A percentile compares a stretch with the other conserved stretches of the same genome.
Evolutionary conservation across 30 jellyfish, hydroid and myxozoan species (phyloP).

Genomic region (Pelagia noctiluca): DNA sequence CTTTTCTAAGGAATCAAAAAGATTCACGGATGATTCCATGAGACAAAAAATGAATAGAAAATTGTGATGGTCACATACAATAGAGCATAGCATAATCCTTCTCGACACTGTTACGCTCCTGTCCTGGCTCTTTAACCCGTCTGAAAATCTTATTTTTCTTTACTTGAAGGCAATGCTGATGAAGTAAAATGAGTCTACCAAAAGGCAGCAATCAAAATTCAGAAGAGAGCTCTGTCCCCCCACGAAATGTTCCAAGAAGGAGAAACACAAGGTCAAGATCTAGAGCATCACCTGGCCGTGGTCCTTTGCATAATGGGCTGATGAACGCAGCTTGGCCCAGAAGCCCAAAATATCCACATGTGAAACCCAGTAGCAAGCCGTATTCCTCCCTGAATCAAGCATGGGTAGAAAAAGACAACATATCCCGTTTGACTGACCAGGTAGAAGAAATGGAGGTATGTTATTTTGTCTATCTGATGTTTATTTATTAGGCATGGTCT

Average conservation of each 20-base stretch:
- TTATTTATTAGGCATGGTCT: too few relatives aligned
- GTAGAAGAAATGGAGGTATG: slow-evolving; percentile 75
- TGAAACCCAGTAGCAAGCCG: background rate
- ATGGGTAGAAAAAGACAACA: background rate
- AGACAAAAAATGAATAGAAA: too few relatives aligned
- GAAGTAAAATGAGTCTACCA: too few relatives aligned
- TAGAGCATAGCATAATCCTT: too few relatives aligned
- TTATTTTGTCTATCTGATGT: too few relatives aligned
- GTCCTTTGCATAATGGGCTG: slow-evolving; percentile 72
- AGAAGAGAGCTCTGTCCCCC: slow-evolving; percentile 26
- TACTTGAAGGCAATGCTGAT: too few relatives aligned
- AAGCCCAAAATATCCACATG: slow-evolving; percentile 55
- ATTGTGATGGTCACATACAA: too few relatives aligned
- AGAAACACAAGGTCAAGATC: slow-evolving; percentile 65
- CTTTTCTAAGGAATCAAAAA: too few relatives aligned
- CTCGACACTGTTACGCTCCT: too few relatives aligned
- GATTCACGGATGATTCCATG: too few relatives aligned
- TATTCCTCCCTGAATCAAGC: background rate
- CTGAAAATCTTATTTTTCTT: too few relatives aligned
- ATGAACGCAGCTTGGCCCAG: slow-evolving; percentile 97
- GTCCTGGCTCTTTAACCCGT: too few relatives aligned
- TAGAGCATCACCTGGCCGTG: slow-evolving; percentile 74
- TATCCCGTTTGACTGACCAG: slow-evolving; percentile 26
- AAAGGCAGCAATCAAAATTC: background rate
- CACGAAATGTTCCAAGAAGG: slow-evolving; percentile 40